Evolutionary conservation across 2,113 vertebrate species (phyloP), one percentile per base, ranked within the genome.

Genomic region (Acanthisitta chloris): DNA sequence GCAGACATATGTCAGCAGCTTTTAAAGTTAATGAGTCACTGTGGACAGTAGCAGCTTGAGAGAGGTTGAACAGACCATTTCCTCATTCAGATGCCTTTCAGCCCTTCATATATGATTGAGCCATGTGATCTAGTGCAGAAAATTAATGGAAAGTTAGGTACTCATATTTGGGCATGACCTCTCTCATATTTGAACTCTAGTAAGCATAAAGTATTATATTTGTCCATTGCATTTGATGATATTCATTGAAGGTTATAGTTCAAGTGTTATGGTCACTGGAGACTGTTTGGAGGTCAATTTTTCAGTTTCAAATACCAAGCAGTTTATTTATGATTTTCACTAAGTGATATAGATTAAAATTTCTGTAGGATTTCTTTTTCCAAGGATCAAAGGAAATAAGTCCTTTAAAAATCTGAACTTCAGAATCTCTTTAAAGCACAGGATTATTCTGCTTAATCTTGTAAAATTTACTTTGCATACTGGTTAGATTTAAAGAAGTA

Each of bases 151-250:
- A 83, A 21, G 12, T 38, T 78, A 61, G 16, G 19, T 48, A 65
- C 0, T 0, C 1, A 23, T 57, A 57, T 72, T 80, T 73, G 17
- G 31, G 24, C 10, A 19, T 0, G 0, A 42, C 5, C 2, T 77
- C 25, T 69, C 23, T 73, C 28, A 33, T 77, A 57, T 65, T 26
- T 72, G n/a, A 72, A 42, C 7, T 86, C 73, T 12, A 72, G 36
- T 83, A 73, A 77, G 26, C n/a, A 2, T 40, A 20, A 85, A 71
- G 10, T 79, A 38, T 46, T 81, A 9, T 64, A 81, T 86, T 67
- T 55, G 48, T 67, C 5, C 13, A 34, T 43, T 72, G 8, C 36
- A 52, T 70, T 77, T 77, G 14, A 17, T 54, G 36, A 48, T 36
- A 42, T 34, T 65, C 8, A 48, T 3, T 61, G 36, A 72, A 24